Evolutionary conservation across 2,888 invertebrate genomes (phyloP).

Genomic region (Hypsopygia costalis): DNA sequence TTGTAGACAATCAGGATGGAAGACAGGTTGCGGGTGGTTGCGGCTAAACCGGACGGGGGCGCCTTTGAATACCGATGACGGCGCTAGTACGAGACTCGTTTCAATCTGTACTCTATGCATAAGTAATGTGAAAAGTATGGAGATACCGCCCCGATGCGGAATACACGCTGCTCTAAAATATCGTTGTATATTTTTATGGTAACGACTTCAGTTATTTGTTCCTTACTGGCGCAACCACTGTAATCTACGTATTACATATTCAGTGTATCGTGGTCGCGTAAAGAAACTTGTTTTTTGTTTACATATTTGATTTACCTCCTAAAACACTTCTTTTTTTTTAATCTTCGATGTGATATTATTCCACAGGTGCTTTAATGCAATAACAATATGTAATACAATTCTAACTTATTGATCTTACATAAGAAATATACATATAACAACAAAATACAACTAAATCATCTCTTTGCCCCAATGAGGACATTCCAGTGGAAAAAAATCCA

Average conservation of each 20-base stretch:
- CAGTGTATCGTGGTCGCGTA: neutral
- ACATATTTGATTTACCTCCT: neutral
- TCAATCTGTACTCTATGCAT: conserved; percentile 79
- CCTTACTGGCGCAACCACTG: conserved; percentile 26
- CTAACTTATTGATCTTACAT: too few species aligned
- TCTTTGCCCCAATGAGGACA: too few species aligned
- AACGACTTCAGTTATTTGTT: conserved; percentile 66
- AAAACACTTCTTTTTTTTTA: too few species aligned
- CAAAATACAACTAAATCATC: too few species aligned
- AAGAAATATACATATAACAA: too few species aligned
- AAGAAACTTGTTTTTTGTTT: neutral
- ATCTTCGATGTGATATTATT: too few species aligned
- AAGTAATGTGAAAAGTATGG: conserved; percentile 78
- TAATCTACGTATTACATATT: conserved; percentile 10
- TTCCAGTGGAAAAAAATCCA: too few species aligned
- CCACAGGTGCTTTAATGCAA: too few species aligned
- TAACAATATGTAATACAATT: too few species aligned
- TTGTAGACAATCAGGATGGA: conserved; percentile 59
- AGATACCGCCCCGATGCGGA: conserved; percentile 60
- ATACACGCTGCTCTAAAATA: conserved; percentile 66
- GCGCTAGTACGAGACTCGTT: conserved; percentile 65
- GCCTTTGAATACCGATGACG: conserved; percentile 74
- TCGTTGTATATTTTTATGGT: conserved; percentile 69
- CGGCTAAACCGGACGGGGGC: conserved; percentile 57
- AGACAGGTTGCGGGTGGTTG: conserved; percentile 32